Evolutionary conservation across 2,888 invertebrate species (phyloP).

Genomic region (Xanthia togata): DNA sequence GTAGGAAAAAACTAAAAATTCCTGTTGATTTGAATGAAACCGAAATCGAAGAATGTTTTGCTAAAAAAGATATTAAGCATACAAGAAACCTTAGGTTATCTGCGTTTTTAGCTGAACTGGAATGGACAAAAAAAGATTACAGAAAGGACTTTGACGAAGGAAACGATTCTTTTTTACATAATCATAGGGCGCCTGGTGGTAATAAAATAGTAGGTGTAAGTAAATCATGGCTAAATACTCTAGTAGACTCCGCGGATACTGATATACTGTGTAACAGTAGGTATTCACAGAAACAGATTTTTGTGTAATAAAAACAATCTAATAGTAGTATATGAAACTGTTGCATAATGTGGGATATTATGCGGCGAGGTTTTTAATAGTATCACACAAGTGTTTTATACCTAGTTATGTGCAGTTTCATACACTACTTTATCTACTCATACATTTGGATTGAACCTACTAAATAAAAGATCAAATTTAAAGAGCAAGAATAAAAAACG

Average conservation of each 20-base stretch:
- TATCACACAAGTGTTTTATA: no score
- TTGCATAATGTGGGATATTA: no score
- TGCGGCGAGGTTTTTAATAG: no score
- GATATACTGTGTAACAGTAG: background rate
- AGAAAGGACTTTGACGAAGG: slow-evolving; percentile 14
- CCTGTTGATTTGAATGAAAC: slow-evolving; percentile 12
- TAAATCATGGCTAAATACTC: slow-evolving; percentile 12
- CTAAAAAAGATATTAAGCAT: slow-evolving; percentile 63
- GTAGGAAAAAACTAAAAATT: slow-evolving; percentile 72
- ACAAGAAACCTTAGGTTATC: slow-evolving; percentile 73
- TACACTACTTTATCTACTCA: no score
- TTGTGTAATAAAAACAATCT: no score
- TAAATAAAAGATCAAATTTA: no score
- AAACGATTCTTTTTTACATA: slow-evolving; percentile 24
- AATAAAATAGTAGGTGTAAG: slow-evolving; percentile 61
- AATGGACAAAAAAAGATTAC: slow-evolving; percentile 66
- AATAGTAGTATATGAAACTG: no score
- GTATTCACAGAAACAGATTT: no score
- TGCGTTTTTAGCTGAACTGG: slow-evolving; percentile 72
- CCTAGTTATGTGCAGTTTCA: no score
- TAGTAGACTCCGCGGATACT: background rate
- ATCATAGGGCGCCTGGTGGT: background rate
- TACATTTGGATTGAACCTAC: no score
- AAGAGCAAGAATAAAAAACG: no score
- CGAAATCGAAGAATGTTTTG: slow-evolving; percentile 34